These are phyloP conservation scores for Picathartes gymnocephalus DNA, from an alignment of 2,113 vertebrate genomes.

Conservation along the genomic window DNA sequence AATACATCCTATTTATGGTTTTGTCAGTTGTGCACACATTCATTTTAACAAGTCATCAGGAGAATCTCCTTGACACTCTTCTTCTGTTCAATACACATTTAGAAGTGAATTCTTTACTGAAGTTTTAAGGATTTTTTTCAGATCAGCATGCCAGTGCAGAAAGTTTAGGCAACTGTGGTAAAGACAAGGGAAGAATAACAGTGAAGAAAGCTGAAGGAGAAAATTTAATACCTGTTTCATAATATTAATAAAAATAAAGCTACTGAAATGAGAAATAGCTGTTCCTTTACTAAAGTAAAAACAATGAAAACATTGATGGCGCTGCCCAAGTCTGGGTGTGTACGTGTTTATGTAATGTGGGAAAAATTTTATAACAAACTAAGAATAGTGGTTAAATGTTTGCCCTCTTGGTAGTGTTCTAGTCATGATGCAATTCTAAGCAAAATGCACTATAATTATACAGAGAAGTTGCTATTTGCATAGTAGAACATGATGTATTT, in stretches of 20 bases:
- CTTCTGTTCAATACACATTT: not conserved
- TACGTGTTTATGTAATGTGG: not conserved
- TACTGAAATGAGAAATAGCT: slow-evolving; percentile 20
- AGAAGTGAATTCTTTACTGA: not conserved
- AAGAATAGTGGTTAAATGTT: slow-evolving; percentile 51
- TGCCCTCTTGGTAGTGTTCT: slow-evolving; percentile 16
- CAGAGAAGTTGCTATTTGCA: slow-evolving; percentile 24
- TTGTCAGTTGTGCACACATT: not conserved
- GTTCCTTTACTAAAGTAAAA: not conserved
- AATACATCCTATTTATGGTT: not conserved
- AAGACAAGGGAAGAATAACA: not conserved
- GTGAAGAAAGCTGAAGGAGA: not conserved
- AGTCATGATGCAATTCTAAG: slow-evolving; percentile 34
- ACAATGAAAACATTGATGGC: not conserved
- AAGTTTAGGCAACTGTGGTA: not conserved
- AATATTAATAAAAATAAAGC: not conserved
- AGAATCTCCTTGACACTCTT: not conserved
- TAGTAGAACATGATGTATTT: slow-evolving; percentile 37
- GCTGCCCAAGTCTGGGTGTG: not conserved
- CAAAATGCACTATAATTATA: slow-evolving; percentile 23
- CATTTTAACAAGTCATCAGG: not conserved
- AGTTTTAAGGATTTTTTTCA: not conserved
- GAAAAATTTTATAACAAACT: slow-evolving; percentile 27
- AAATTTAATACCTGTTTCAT: not conserved
- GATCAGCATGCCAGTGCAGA: not conserved